phyloP scores from a whole-genome alignment of 2,113 vertebrate species.

The Dromaius novaehollandiae region DNA sequence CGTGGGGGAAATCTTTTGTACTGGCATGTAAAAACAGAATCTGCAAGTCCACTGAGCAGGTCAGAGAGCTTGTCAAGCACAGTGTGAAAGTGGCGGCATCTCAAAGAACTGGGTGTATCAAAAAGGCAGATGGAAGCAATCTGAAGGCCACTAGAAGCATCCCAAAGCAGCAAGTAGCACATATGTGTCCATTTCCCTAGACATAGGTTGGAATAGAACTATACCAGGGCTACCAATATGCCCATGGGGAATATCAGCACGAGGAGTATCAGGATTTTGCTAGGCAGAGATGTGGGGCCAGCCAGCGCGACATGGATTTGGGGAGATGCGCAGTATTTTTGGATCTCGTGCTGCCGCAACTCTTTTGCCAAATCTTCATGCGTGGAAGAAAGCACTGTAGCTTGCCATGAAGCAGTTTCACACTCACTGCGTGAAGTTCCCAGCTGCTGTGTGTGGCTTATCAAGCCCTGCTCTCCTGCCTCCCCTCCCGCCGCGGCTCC shows the following conservation, averaged over 20 bases:
- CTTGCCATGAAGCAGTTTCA: neutral
- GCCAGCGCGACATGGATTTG: accelerated
- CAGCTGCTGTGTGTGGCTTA: slow-evolving; percentile 5
- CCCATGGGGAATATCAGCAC: neutral
- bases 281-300: neutral
- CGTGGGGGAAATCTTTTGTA: neutral
- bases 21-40: neutral
- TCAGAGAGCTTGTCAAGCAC: neutral
- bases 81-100: neutral
- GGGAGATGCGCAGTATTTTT: neutral
- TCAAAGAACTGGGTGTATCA: neutral
- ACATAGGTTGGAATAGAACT: neutral
- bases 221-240: neutral
- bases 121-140: slow-evolving; percentile 27
- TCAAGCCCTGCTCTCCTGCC: neutral
- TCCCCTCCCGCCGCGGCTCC: neutral
- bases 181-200: neutral
- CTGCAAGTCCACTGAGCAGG: neutral
- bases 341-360: neutral
- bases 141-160: neutral
- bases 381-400: neutral
- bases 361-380: neutral
- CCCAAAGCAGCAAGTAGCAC: neutral
- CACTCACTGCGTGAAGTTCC: neutral
- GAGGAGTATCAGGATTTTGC: neutral